Percentiles rank a stretch among this genome's conserved stretches.
phyloP scores from a whole-genome alignment of 2,113 vertebrate genomes.

The Aplodontia rufa region DNA sequence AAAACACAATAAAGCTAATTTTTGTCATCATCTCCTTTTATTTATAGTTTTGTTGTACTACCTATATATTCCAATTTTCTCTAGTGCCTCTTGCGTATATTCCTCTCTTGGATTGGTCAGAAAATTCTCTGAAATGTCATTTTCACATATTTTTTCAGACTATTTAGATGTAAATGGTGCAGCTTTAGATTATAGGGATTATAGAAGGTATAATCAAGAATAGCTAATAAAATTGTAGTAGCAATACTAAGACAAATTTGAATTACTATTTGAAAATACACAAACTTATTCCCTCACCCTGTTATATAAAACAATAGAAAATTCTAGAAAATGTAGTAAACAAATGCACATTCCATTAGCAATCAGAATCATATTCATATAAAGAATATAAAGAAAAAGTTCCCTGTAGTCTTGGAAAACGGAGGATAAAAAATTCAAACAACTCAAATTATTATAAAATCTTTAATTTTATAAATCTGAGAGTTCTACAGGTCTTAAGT shows the following conservation, averaged over 20 bases:
- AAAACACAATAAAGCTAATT: neutral
- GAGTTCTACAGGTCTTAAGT: neutral
- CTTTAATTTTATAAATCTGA: neutral
- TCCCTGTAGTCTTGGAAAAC: neutral
- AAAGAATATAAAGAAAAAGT: neutral
- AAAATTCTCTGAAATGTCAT: neutral
- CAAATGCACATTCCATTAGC: neutral
- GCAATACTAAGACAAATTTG: neutral
- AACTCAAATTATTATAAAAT: neutral
- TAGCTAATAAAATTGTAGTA: neutral
- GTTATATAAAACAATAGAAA: neutral
- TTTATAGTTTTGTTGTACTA: neutral
- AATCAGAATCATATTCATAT: neutral
- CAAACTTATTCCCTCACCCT: neutral
- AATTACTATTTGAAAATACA: neutral
- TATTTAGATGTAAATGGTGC: neutral
- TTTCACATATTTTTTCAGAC: neutral
- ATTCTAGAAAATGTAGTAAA: conserved; percentile 28
- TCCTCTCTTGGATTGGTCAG: neutral
- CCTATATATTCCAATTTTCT: neutral
- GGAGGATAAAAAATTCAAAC: neutral
- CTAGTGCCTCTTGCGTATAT: neutral
- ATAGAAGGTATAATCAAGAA: neutral
- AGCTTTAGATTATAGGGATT: neutral
- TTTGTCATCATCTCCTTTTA: neutral